Evolutionary conservation across 2,797 vertebrate species (phyloP), one percentile per base, ranked within the genome.

Genomic region (Gephyroberyx darwinii): DNA sequence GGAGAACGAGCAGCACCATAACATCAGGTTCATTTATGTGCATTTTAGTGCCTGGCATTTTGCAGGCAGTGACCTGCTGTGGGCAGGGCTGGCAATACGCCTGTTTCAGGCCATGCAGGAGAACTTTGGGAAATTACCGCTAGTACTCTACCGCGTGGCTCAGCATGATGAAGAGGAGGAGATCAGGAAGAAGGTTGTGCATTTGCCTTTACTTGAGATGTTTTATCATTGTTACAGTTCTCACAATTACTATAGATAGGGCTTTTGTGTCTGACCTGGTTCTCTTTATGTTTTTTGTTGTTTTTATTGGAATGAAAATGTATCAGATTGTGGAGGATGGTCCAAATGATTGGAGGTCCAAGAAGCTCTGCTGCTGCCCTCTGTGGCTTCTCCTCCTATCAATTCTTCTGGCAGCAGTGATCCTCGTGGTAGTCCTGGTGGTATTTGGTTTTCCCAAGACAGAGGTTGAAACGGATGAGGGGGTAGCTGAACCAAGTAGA

Each of bases 11-110:
- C 71, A 91, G 5, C 85, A 92, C 6, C 85, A 83, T 35, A 92
- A 93, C 62, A 45, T 96, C 0, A 74, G 94, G 2, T 98, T 96
- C 86, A 80, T 98, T 67, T 93, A 96, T 84, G 92, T 98, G 50
- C 89, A 94, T 67, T 98, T 98, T 75, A 98, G 95, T 19, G 97
- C 97, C 58, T 99, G 97, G 97, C 95, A 99, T 5, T 98, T 96
- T 79, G 95, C 95, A 0, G 96, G 97, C 61, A 96, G 96, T 0
- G 96, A 99, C 91, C 90, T 96, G 71, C 92, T 98, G 0, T 99
- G 97, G 97, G 97, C 97, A 0, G 97, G 96, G 0, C 52, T 99
- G 65, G 95, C 95, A 70, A 95, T 96, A 59, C 95, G 96, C 0
- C 86, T 99, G 37, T 94, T 95, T 52, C 87, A 94, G 6, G 84